Base-by-base conservation (phyloP, 2,888 invertebrate genomes). In the Caenorhabditis virilis region DNA sequence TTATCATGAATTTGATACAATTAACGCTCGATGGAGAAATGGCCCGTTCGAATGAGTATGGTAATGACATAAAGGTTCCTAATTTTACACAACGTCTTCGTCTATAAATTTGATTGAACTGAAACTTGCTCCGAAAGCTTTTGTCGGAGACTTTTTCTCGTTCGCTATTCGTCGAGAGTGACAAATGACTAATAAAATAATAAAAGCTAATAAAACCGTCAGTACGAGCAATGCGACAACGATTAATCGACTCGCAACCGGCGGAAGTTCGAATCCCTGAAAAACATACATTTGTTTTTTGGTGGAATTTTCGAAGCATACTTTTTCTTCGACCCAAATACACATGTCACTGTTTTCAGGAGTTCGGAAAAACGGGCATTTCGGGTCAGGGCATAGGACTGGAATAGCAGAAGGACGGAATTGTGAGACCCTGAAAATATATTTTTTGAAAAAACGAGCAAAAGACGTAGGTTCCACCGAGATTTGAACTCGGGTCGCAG, bases 61-160 rank as follows among this genome's bases (percentile, higher is more conserved):
- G 42, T 23, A 22, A 4, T 7, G 23, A 42, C 18, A 42, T 3
- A 20, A 20, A 42, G 23, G 25, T 42, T 42, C 23, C 15, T 4
- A 48, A 35, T 16, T 20, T 48, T 57, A 67, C 22, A 61, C 57
- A 18, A 67, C 55, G 45, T 76, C 75, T 27, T 76, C 75, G 47
- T 76, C 75, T 22, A 76, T 76, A 42, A 76, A 76, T 50, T 68
- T 68, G 39, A 76, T 73, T 11, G 72, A 72, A 26, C 73, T 73
- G 56, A 76, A 76, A 36, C 65, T 72, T 6, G 73, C 64, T 20
- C 75, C 75, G 46, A 76, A 76, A 6, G 75, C 65, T 53, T 73
- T 60, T 9, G 59, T 57, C 1, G 67, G 68, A 18, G 53, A 38
- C 27, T 54, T 70, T 45, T 55, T 65, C 45, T 60, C 66, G 13